A percentile compares a stretch with the other conserved stretches of the same genome.
phyloP scores from a whole-genome alignment of 2,113 vertebrate species.

The Paraplagusia blochii region DNA sequence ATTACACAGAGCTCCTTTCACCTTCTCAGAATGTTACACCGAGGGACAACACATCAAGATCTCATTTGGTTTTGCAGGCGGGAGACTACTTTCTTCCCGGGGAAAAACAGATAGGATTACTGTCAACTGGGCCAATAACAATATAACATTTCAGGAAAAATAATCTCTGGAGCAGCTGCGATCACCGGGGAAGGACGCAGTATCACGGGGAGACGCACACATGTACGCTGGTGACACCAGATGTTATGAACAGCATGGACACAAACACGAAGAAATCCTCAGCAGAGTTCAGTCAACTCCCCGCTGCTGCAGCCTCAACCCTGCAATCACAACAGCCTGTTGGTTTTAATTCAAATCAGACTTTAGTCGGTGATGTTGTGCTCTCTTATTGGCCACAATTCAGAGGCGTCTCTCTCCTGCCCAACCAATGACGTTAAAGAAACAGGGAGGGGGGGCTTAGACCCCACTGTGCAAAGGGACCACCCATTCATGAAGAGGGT shows the following conservation, averaged over 20 bases:
- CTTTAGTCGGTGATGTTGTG: conserved; percentile 4
- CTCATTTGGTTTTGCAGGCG: too few species aligned
- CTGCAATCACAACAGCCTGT: conserved; percentile 37
- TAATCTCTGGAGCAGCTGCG: conserved; percentile 25
- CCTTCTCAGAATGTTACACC: not conserved
- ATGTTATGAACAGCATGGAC: conserved; percentile 30
- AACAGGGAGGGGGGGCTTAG: conserved; percentile 13
- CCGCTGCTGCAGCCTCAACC: conserved; percentile 4
- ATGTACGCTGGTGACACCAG: conserved; percentile 23
- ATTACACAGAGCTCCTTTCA: conserved; percentile 6
- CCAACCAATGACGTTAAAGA: conserved; percentile 52
- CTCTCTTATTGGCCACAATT: conserved; percentile 51
- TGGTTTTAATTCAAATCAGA: conserved; percentile 41
- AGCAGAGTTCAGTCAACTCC: conserved; percentile 10
- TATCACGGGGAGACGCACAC: not conserved
- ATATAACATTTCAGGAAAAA: conserved; percentile 17
- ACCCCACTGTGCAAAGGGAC: conserved; percentile 35
- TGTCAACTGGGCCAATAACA: not conserved
- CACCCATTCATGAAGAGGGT: conserved; percentile 18
- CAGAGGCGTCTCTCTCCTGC: conserved; percentile 46
- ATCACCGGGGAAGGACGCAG: conserved; percentile 19
- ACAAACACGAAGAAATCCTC: conserved; percentile 3
- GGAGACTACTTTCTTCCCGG: not conserved
- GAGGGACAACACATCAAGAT: too few species aligned
- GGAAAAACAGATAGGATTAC: not conserved